Conservation (phyloP, 2,888 invertebrate species). For the Eilema depressum region DNA sequence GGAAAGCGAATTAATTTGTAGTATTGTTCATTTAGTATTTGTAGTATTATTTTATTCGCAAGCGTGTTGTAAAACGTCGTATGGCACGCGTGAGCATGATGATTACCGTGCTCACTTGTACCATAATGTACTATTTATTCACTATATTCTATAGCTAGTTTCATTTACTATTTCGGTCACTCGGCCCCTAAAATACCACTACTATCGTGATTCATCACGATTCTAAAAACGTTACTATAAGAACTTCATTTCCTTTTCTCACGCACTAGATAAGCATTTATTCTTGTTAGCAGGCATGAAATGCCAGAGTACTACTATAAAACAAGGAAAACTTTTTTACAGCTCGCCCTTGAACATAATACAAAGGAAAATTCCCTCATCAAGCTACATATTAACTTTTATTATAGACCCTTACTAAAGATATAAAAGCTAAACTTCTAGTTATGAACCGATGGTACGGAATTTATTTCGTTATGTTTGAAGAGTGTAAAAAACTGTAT, state of each 20-base stretch:
- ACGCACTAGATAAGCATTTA: background rate
- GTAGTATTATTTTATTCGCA: too few species aligned
- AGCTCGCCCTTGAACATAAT: conserved; percentile 26
- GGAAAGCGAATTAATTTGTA: too few species aligned
- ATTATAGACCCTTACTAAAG: conserved; percentile 39
- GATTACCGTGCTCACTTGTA: too few species aligned
- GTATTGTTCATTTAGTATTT: too few species aligned
- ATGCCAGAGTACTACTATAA: conserved; percentile 14
- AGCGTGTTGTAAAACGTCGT: too few species aligned
- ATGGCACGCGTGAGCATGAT: too few species aligned
- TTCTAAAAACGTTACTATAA: background rate
- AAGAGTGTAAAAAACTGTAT: conserved; percentile 41
- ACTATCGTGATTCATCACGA: too few species aligned
- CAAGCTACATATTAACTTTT: conserved; percentile 47
- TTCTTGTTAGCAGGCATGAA: background rate
- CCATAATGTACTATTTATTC: background rate
- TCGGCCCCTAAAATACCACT: background rate
- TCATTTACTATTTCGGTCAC: background rate
- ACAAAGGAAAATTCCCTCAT: conserved; percentile 39
- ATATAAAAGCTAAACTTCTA: conserved; percentile 43
- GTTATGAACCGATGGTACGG: conserved; percentile 37
- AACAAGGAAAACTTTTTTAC: conserved; percentile 17
- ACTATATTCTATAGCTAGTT: background rate
- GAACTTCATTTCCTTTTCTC: background rate
- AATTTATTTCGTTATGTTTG: conserved; percentile 41